phyloP scores from a whole-genome alignment of 2,888 invertebrate species.

The Drosophila colorata region DNA sequence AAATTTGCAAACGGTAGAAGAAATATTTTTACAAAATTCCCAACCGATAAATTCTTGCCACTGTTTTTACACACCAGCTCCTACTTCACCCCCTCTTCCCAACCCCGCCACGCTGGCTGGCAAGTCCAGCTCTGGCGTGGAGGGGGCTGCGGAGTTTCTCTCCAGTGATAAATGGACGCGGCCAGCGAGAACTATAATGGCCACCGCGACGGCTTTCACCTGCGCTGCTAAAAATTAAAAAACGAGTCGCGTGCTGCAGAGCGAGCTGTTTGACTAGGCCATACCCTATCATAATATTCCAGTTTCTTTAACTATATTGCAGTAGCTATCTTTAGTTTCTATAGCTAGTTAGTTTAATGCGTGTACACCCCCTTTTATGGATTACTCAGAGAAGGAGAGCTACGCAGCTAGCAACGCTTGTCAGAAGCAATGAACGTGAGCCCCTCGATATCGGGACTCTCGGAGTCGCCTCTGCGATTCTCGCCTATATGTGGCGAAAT shows the following conservation, averaged over 20 bases:
- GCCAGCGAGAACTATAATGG: constrained; percentile 73
- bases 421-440: constrained; percentile 72
- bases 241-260: background rate
- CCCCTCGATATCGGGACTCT: constrained; percentile 24
- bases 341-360: no score
- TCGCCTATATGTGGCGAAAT: constrained; percentile 81
- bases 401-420: constrained; percentile 35
- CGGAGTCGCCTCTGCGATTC: constrained; percentile 49
- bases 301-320: no score
- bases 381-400: constrained; percentile 7
- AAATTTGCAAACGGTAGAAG: constrained; percentile 74
- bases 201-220: constrained; percentile 71
- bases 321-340: no score
- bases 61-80: constrained; percentile 30
- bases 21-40: constrained; percentile 70
- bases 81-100: constrained; percentile 5
- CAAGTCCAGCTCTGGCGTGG: constrained; percentile 59
- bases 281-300: background rate
- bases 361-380: background rate
- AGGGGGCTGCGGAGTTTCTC: constrained; percentile 10
- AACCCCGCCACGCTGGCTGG: constrained; percentile 50
- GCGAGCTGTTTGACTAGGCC: background rate
- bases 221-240: constrained; percentile 49
- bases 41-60: constrained; percentile 68
- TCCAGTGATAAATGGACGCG: constrained; percentile 73